These are phyloP conservation scores for Oncorhynchus mykiss DNA, from an alignment of 2,113 vertebrate species.

Conservation along the genomic window DNA sequence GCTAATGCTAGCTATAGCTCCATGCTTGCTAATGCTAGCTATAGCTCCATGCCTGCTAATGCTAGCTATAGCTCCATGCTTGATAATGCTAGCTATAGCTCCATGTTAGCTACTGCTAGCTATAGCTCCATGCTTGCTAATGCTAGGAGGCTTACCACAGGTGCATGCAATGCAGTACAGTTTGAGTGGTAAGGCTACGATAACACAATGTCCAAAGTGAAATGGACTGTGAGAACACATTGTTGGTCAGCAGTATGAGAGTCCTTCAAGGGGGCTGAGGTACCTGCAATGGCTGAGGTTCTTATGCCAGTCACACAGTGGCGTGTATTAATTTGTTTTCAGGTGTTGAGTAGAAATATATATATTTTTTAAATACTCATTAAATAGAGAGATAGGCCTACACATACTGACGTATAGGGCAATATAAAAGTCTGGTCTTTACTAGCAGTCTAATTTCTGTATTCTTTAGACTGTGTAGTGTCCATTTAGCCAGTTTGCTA, in stretches of 20 bases:
- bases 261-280: background rate
- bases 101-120: background rate
- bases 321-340: background rate
- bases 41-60: background rate
- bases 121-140: background rate
- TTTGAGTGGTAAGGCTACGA: background rate
- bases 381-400: background rate
- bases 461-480: too few relatives aligned
- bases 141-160: background rate
- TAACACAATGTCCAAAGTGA: background rate
- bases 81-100: background rate
- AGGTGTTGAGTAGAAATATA: background rate
- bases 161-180: background rate
- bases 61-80: background rate
- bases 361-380: background rate
- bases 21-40: background rate
- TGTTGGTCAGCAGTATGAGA: background rate
- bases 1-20: background rate
- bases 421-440: too few relatives aligned
- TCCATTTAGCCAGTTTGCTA: background rate
- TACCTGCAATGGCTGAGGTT: slow-evolving; percentile 4
- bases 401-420: background rate
- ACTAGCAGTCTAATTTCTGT: too few relatives aligned
- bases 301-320: background rate
- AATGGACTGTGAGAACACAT: background rate